A percentile compares a stretch with the other conserved stretches of the same genome.
These are phyloP conservation scores for Phataginus tricuspis DNA, from an alignment of 2,797 vertebrate species.

Conservation along the genomic window DNA sequence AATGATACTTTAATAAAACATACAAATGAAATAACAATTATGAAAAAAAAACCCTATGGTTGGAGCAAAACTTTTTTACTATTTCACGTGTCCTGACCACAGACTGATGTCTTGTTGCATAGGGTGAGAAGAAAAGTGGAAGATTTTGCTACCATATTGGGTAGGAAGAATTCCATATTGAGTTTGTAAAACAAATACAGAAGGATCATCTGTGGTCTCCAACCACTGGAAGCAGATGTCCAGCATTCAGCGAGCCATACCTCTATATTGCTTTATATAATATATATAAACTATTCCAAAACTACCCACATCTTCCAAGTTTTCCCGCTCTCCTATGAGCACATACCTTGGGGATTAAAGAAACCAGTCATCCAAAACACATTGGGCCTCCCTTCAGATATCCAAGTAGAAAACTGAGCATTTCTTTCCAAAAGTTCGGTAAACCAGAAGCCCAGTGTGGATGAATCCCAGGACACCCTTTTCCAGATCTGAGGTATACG, in stretches of 20 bases:
- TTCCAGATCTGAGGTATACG: constrained; percentile 91
- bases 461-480: constrained; percentile 92
- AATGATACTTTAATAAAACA: too few relatives aligned
- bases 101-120: not conserved
- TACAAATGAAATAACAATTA: too few relatives aligned
- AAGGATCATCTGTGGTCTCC: not conserved
- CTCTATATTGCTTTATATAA: not conserved
- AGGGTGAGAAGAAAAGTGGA: not conserved
- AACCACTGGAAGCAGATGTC: not conserved
- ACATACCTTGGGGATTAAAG: constrained; percentile 92
- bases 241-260: not conserved
- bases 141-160: not conserved
- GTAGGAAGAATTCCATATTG: not conserved
- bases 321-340: not conserved
- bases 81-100: not conserved
- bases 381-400: constrained; percentile 89
- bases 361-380: constrained; percentile 94
- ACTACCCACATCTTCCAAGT: not conserved
- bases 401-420: constrained; percentile 89
- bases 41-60: too few relatives aligned
- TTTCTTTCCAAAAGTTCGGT: constrained; percentile 92
- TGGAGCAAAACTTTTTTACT: not conserved
- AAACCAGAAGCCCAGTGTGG: constrained; percentile 93
- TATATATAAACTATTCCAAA: too few relatives aligned
- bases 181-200: not conserved